Evolutionary conservation across 2,797 vertebrate genomes (phyloP), one percentile per base, ranked within the genome.

Genomic region (Basileuterus tristriatus): DNA sequence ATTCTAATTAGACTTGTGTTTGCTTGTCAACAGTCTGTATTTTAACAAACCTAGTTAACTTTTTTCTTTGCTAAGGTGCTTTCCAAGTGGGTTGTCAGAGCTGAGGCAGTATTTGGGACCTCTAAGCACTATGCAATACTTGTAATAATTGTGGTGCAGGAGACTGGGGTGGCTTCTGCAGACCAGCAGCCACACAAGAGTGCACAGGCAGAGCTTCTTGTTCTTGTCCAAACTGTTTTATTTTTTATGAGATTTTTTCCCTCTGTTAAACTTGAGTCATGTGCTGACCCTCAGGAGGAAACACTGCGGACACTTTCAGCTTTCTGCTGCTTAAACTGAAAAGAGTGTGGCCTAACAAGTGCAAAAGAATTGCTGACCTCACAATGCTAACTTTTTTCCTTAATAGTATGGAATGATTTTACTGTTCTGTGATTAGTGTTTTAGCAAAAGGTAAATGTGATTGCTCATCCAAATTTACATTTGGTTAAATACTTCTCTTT

Each of bases 291-390:
- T 62, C 43, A 12, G 69, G 79, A 88, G 58, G 49, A 88, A 83
- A 32, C 23, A 60, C 15, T 87, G 59, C n/a, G 67, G 70, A 70
- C 47, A 37, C 29, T 70, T 87, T 15, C 68, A 75, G 32, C 50
- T 59, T 93, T 94, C 83, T 85, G n/a, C 46, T 87, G 36, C 72
- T 87, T 81, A 81, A 78, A 75, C 59, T 92, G 84, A 75, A 71
- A 71, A 80, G 34, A 37, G 34, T 20, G 37, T 75, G 75, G 76
- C 72, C 69, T 89, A 81, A 63, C 50, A 79, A 95, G 47, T 19
- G 30, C 75, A 46, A 24, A 77, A 93, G 85, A 81, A 60, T 86
- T 87, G 29, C 44, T 89, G 68, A 89, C 43, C 47, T 89, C 60
- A 49, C 46, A 85, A 52, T 64, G 4, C 3, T 74, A 24, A 72